Percentiles rank a stretch among this genome's conserved stretches.
phyloP scores from a whole-genome alignment of 2,113 vertebrate species.

The Myodes glareolus region DNA sequence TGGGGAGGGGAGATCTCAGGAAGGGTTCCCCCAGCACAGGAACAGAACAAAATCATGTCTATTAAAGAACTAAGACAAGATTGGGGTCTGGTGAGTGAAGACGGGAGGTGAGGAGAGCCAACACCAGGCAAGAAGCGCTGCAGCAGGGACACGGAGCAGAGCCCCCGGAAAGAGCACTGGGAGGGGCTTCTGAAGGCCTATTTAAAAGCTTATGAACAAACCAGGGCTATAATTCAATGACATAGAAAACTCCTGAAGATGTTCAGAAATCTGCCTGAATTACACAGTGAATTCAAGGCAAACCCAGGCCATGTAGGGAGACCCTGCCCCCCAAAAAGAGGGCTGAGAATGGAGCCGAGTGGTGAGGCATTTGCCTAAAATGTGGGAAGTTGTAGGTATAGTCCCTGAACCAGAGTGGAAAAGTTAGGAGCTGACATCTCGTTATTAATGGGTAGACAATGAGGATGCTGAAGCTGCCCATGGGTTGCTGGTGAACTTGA shows the following conservation, averaged over 20 bases:
- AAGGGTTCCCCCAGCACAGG: not conserved
- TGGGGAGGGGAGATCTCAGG: not conserved
- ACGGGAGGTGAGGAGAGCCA: not conserved
- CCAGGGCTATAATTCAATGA: not conserved
- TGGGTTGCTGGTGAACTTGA: not conserved
- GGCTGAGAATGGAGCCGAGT: not conserved
- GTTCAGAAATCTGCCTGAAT: not conserved
- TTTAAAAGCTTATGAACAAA: not conserved
- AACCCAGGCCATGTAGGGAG: not conserved
- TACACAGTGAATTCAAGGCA: not conserved
- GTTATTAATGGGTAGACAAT: too few relatives aligned
- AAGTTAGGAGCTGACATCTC: not conserved
- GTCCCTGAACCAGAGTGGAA: not conserved
- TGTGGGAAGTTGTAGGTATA: not conserved
- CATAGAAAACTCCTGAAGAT: not conserved
- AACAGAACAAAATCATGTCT: not conserved
- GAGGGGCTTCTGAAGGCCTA: not conserved
- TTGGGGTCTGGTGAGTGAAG: not conserved
- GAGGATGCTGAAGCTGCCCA: not conserved
- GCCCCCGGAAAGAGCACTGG: too few relatives aligned
- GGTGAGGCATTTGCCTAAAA: not conserved
- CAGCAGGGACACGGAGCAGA: not conserved
- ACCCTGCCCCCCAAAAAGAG: not conserved
- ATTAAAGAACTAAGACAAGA: not conserved
- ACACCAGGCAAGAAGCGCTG: fast-evolving